phyloP scores from a whole-genome alignment of 2,797 vertebrate genomes.

The Trematomus bernacchii region DNA sequence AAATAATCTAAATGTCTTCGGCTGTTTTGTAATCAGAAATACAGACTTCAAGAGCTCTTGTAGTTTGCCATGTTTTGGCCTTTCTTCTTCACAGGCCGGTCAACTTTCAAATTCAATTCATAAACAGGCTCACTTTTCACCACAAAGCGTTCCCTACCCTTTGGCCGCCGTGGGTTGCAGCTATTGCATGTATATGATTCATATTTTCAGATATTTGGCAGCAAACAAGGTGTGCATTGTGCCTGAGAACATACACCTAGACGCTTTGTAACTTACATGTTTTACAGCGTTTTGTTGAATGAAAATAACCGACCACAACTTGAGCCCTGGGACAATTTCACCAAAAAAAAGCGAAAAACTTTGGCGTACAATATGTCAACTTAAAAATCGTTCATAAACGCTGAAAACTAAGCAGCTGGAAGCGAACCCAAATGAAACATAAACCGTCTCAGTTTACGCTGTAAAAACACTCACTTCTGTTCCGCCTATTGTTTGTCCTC shows the following conservation, averaged over 20 bases:
- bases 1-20: too few relatives aligned
- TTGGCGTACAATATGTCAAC: neutral
- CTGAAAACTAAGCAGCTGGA: slow-evolving; percentile 11
- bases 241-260: neutral
- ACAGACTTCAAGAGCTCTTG: too few relatives aligned
- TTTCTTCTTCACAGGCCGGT: too few relatives aligned
- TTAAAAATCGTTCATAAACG: neutral
- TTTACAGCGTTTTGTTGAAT: neutral
- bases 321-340: too few relatives aligned
- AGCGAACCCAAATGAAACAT: slow-evolving; percentile 28
- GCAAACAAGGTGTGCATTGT: neutral
- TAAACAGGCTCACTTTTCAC: too few relatives aligned
- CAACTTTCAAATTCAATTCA: too few relatives aligned
- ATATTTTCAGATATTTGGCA: neutral
- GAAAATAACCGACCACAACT: neutral
- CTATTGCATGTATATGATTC: neutral
- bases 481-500: slow-evolving; percentile 52
- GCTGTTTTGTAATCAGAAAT: too few relatives aligned
- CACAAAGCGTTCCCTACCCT: too few relatives aligned
- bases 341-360: neutral
- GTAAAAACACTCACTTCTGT: slow-evolving; percentile 44
- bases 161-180: too few relatives aligned
- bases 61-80: too few relatives aligned
- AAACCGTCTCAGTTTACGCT: slow-evolving; percentile 48
- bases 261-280: neutral